Base-by-base conservation (phyloP, 2,797 vertebrate genomes). In the Anguilla obscura region DNA sequence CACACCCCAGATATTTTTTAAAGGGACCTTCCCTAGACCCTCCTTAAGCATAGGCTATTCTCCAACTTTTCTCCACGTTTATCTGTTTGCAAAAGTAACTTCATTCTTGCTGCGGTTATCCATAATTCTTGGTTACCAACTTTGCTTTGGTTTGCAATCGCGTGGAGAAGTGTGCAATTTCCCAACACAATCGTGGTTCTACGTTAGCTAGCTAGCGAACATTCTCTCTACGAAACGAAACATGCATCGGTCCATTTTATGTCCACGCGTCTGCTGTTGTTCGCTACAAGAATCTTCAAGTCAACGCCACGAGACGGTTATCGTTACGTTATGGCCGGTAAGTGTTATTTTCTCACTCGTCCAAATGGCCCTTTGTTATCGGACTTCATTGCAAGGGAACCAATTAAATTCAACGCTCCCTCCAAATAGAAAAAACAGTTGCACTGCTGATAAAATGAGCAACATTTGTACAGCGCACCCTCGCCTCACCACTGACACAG, bases 401-500 rank as follows among this genome's bases (percentile, higher is more conserved):
- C 12, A 5, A n/a, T 82, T 82, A 48, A 45, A 24, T 48, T 6
- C 40, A 82, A 48, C 79, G 79, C 45, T 82, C 45, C 40, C n/a
- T 82, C 45, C 45, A n/a, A 24, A 24, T 50, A 10, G 6, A 24
- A 82, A 80, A n/a, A 9, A 33, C n/a, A 8, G 6, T 5, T 16
- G 74, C 12, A 50, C 33, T 79, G 79, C 45, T 48, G 21, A 48
- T 50, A n/a, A 5, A 50, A 82, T 50, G 5, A 24, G 18, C 5
- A 50, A 12, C 40, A 82, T 40, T 74, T 79, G 71, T 87, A 89
- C 88, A 84, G 80, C 50, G 80, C 48, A 87, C 86, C 85, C 87
- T 58, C 56, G 88, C 84, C 86, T 90, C 89, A 90, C 90, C 91
- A 85, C 40, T 87, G 74, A 90, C 88, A 90, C 89, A 90, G 89